Base-by-base conservation (phyloP, 2,113 vertebrate genomes). In the Haemorhous mexicanus region DNA sequence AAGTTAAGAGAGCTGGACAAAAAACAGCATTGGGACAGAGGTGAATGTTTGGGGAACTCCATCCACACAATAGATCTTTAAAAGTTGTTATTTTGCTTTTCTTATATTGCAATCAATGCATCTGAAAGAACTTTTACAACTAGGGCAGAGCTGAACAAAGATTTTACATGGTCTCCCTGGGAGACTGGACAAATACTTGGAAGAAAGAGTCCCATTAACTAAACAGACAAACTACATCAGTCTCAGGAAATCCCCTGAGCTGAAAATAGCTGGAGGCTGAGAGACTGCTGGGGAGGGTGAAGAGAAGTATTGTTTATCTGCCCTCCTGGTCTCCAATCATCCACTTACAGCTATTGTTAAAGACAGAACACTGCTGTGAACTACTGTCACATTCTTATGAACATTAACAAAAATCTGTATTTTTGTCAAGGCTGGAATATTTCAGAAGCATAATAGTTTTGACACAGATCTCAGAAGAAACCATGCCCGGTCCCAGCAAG, bases 201-300 rank as follows among this genome's bases (percentile, higher is more conserved):
- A 96, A 84, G 69, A 96, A 39, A 96, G 61, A 90, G 39, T 64
- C 33, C 80, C 76, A 78, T 86, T 92, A 94, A 90, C 64, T 84
- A 59, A 84, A 79, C 58, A 91, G 87, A 92, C 94, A 92, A 94
- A 93, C 73, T 87, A 35, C 86, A 94, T 68, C 86, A 94, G 83
- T 64, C 84, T 92, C 80, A 94, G 93, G 93, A 96, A 97, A 96
- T 93, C 84, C 96, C 94, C 93, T 91, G 86, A 94, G 94, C 84
- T 91, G 89, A 96, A 95, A 93, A 95, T 89, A 97, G 93, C 91
- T 84, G 74, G 77, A 89, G 86, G 95, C 89, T 89, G 84, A 41
- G 72, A 82, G 52, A 90, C 62, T 43, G 63, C 64, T 90, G 72
- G 83, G 68, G 73, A 89, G 72, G 43, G 18, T 66, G 43, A 92